Base-by-base conservation (phyloP, 2,113 vertebrate genomes). In the Phaethornis superciliosus region DNA sequence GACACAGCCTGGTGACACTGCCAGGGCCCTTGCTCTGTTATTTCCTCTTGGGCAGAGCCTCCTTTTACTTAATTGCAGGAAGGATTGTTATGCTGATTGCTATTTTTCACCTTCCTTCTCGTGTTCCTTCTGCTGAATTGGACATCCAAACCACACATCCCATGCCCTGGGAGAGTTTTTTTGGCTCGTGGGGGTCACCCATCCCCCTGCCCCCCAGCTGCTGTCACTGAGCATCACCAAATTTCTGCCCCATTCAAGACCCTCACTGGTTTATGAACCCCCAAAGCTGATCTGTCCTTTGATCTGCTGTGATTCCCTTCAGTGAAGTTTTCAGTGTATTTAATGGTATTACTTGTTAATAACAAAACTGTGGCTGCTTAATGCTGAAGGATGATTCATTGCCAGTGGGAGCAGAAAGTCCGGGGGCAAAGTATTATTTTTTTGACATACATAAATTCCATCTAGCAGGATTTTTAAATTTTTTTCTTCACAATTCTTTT, bases 61-160 rank as follows among this genome's bases (percentile, higher is more conserved):
- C 80, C 85, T 94, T 93, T 58, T 68, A 9, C 92, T 88, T 95
- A 96, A 92, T 94, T 96, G 93, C 96, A 87, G 96, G 96, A 95
- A 80, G 93, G 80, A 95, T 97, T 94, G 91, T 97, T 95, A 82
- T 93, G 96, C 93, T 97, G 97, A 97, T 96, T 96, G 95, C 65
- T 94, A 78, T 94, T 97, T 94, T 96, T 95, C 94, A 92, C 83
- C 40, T 40, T 40, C 40, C 40, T 40, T 11, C 40, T 40, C 0
- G 68, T 96, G 77, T 85, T 96, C 92, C 83, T 91, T 94, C 91
- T 22, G 65, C 46, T 3, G 90, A 56, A 89, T 90, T 82, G 91
- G 28, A 59, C 35, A 35, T 96, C 93, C 93, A 91, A 97, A 97
- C 96, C 70, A 94, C 94, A 95, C 72, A 89, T 81, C 91, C 88